Percentiles rank a stretch among this genome's conserved stretches.
These are phyloP conservation scores for Drosophila mettleri DNA, from an alignment of 2,888 invertebrate genomes.

Conservation along the genomic window DNA sequence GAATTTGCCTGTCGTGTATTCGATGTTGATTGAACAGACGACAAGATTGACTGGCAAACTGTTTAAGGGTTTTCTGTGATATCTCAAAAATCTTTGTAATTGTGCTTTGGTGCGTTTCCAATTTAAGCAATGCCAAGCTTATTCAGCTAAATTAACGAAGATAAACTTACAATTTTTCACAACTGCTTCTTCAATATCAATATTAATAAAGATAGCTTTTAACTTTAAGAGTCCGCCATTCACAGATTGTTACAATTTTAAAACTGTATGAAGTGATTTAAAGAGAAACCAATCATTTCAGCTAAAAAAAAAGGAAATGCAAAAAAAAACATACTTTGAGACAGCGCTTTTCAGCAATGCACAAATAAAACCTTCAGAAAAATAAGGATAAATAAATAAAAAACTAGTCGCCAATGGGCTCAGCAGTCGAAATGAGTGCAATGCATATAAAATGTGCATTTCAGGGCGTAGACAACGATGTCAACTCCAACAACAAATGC, in stretches of 20 bases:
- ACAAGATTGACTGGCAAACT: constrained; percentile 4
- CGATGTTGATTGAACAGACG: constrained; percentile 8
- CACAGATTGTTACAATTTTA: no score
- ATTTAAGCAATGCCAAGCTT: not conserved
- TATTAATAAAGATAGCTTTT: no score
- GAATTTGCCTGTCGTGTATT: constrained; percentile 4
- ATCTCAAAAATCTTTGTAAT: not conserved
- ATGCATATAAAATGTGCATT: constrained; percentile 41
- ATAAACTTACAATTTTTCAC: not conserved
- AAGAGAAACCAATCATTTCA: no score
- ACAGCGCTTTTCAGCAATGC: constrained; percentile 41
- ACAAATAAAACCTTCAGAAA: constrained; percentile 33
- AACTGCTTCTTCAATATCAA: no score
- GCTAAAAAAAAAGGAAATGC: not conserved
- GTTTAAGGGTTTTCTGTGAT: not conserved
- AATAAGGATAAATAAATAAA: constrained; percentile 6
- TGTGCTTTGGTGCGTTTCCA: not conserved
- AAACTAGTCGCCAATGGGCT: constrained; percentile 21
- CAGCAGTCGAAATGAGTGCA: constrained; percentile 34
- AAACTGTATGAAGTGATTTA: no score
- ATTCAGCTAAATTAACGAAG: not conserved
- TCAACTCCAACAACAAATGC: constrained; percentile 26
- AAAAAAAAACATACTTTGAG: no score
- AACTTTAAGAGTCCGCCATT: no score
- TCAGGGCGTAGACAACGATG: constrained; percentile 16